Base-by-base conservation (phyloP, 2,113 vertebrate species). In the Furnarius figulus region DNA sequence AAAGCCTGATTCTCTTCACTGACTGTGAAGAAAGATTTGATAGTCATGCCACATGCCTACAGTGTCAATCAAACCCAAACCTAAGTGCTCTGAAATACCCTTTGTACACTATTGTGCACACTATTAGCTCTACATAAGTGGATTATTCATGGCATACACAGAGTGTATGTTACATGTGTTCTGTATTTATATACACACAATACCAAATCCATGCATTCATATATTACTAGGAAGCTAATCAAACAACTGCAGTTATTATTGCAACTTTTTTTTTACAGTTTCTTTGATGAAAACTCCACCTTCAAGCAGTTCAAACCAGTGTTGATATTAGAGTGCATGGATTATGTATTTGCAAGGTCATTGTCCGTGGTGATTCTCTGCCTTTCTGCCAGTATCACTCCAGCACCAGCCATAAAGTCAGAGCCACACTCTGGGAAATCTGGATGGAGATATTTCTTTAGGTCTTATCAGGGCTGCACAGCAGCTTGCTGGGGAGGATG, bases 291-390 rank as follows among this genome's bases (percentile, higher is more conserved):
- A 14, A 81, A 46, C 18, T 80, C 37, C 24, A 39, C 25, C 39
- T 79, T 88, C 37, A 74, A 89, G 42, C 24, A 37, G 66, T 35
- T 56, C 37, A 49, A 84, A 67, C 12, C 24, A 82, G 14, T 53
- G 33, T 13, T 73, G 68, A n/a, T 22, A 68, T 16, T 15, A 52
- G 53, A 56, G 40, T 72, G 59, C 0, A 0, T 2, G 5, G 9
- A 8, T 8, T 79, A 14, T 5, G 42, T 40, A 44, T 79, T 61
- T 85, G 46, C 27, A 56, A 12, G 22, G 37, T 66, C 17, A 0
- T 0, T 3, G 2, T 28, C 39, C 25, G 21, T 70, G 46, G 46
- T 61, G n/a, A 49, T 49, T 37, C 81, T 86, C 71, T 78, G 47
- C 2, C 0, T 72, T 87, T 81, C 63, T 78, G 37, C 24, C 8